Base-by-base conservation (phyloP, 2,888 invertebrate species). In the Polyommatus icarus region DNA sequence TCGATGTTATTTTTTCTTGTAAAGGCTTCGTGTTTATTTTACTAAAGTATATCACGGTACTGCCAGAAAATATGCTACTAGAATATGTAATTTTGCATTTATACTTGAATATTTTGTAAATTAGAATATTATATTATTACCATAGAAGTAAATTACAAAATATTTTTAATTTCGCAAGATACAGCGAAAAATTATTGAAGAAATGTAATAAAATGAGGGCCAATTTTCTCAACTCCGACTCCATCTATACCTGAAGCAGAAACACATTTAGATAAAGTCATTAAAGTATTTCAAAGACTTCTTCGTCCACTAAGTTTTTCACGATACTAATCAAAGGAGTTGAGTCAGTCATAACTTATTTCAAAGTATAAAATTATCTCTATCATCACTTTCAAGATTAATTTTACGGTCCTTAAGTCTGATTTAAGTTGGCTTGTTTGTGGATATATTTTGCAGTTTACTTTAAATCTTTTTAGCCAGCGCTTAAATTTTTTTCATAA, bases 261-360 rank as follows among this genome's bases (percentile, higher is more conserved):
- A 77, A 77, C 72, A 77, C 72, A 72, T 57, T 72, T 72, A 77
- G 77, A 73, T 77, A 77, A 77, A 77, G 57, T 77, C 77, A 77
- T 77, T 77, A 77, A 77, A 77, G 77, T 77, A 73, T 77, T 77
- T 77, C 77, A 73, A 77, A 73, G 77, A 77, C 77, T 73, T 54
- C 73, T 77, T 59, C 72, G 73, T 77, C 59, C 59, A 59, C 77
- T 73, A 77, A 77, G 72, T 77, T 77, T 77, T 77, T 77, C 77
- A 57, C 77, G 77, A 77, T 77, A 77, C 77, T 77, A 72, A 77
- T 77, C 57, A 77, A 77, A 77, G 75, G 54, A 75, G 77, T 77
- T 54, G 72, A 57, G 57, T 77, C 71, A 72, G 77, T 71, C 32
- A 57, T 40, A 59, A 77, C 77, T 77, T 77, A 77, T 77, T 77